Evolutionary conservation across 1,140 invertebrate genomes (phyloP).

Genomic region (Drosophila obscura): DNA sequence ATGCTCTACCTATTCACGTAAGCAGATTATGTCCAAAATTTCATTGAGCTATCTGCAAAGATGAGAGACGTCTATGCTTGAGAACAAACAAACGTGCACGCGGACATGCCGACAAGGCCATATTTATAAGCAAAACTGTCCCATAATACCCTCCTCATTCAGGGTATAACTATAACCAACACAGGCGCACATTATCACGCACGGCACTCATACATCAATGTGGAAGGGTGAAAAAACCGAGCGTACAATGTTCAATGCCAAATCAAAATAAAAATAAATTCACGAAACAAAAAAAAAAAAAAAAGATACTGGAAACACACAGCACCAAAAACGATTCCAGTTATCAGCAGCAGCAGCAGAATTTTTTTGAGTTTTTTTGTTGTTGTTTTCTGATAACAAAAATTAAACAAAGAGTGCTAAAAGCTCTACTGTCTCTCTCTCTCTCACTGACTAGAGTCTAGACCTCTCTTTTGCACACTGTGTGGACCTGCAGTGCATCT

Average conservation of each 20-base stretch:
- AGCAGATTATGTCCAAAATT: too few relatives aligned
- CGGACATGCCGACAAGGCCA: too few relatives aligned
- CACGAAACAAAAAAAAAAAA: slow-evolving; percentile 39
- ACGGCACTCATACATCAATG: slow-evolving; percentile 25
- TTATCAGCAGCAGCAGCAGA: slow-evolving; percentile 65
- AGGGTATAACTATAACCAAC: slow-evolving; percentile 1
- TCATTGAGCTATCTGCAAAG: neutral
- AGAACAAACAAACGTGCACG: too few relatives aligned
- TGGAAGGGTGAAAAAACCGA: slow-evolving; percentile 78
- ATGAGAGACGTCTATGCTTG: neutral
- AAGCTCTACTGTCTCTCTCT: neutral
- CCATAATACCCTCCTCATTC: too few relatives aligned
- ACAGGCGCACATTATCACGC: slow-evolving; percentile 2
- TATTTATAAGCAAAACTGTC: slow-evolving; percentile 10
- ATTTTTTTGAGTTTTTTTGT: slow-evolving; percentile 14
- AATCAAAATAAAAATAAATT: slow-evolving; percentile 57
- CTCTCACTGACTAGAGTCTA: too few relatives aligned
- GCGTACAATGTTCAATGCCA: slow-evolving; percentile 77
- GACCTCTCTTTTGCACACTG: too few relatives aligned
- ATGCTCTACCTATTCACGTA: too few relatives aligned
- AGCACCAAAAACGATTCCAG: slow-evolving; percentile 48
- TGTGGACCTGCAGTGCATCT: neutral
- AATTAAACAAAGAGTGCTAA: slow-evolving; percentile 68
- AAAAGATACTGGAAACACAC: slow-evolving; percentile 55
- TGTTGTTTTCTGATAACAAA: slow-evolving; percentile 60